Evolutionary conservation across 2,113 vertebrate genomes (phyloP).

Genomic region (Sturnus vulgaris): DNA sequence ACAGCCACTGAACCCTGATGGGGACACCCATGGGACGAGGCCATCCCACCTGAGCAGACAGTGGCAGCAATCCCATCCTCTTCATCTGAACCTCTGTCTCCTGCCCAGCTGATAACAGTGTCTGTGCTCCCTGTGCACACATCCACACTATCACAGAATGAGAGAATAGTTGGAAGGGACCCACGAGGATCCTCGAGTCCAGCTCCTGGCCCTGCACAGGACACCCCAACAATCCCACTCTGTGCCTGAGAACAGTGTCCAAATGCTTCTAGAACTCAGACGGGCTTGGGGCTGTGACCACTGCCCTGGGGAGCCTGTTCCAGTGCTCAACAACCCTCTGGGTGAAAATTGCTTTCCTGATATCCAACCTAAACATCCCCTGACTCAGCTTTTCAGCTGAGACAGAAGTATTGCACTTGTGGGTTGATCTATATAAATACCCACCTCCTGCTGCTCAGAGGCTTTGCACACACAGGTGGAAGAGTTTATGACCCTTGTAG

Average conservation of each 20-base stretch:
- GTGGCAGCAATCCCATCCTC: background rate
- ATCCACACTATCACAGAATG: background rate
- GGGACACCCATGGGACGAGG: background rate
- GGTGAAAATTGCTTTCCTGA: background rate
- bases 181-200: fast-evolving
- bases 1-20: background rate
- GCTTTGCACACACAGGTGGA: background rate
- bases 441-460: background rate
- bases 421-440: background rate
- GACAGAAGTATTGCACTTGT: background rate
- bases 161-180: background rate
- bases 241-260: fast-evolving
- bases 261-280: fast-evolving
- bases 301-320: background rate
- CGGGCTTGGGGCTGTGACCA: background rate
- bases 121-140: background rate
- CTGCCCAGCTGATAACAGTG: background rate
- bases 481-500: background rate
- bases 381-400: background rate
- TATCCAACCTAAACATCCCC: background rate
- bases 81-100: background rate
- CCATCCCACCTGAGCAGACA: background rate
- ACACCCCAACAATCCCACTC: background rate
- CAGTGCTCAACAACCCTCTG: background rate
- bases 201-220: background rate